Base-by-base conservation (phyloP, 2,113 vertebrate genomes). In the Nyctibius bracteatus region DNA sequence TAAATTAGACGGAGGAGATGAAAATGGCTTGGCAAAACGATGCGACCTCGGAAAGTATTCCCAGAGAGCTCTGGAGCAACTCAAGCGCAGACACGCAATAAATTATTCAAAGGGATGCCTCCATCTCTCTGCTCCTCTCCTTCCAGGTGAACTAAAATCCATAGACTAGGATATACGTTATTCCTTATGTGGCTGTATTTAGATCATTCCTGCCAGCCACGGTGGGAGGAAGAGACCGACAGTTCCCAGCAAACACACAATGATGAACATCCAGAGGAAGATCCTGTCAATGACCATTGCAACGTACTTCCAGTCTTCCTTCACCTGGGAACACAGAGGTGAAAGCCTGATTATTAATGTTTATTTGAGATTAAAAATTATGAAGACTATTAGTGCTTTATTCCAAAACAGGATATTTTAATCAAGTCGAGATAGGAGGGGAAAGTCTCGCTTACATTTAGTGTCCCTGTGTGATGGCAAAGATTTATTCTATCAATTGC, bases 271-370 rank as follows among this genome's bases (percentile, higher is more conserved):
- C 99, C 99, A 99, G 87, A 99, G 98, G 97, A 99, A 99, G 96
- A 99, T 99, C 89, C 99, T 98, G 98, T 99, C 99, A 27, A 99
- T 99, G 96, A 99, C 99, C 99, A 99, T 99, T 8, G 99, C 99
- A 35, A 99, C 99, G 0, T 99, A 99, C 89, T 99, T 99, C 99
- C 99, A 99, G 97, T 99, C 99, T 81, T 99, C 99, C 95, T 99
- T 99, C 96, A 99, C 99, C 99, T 99, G 97, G 33, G 44, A 91
- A 81, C 39, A 88, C 55, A 97, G 61, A 98, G 43, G 39, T 6
- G 33, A 68, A 27, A 33, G 31, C 39, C 25, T 2, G 2, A 3
- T n/a, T 41, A 52, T 28, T 54, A 55, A 31, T 2, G 0, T 6
- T 49, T 28, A 12, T 18, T 24, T 30, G 30, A 73, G 25, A 27